These are phyloP conservation scores for Pseudorasbora parva DNA, from an alignment of 2,113 vertebrate genomes.

Conservation along the genomic window DNA sequence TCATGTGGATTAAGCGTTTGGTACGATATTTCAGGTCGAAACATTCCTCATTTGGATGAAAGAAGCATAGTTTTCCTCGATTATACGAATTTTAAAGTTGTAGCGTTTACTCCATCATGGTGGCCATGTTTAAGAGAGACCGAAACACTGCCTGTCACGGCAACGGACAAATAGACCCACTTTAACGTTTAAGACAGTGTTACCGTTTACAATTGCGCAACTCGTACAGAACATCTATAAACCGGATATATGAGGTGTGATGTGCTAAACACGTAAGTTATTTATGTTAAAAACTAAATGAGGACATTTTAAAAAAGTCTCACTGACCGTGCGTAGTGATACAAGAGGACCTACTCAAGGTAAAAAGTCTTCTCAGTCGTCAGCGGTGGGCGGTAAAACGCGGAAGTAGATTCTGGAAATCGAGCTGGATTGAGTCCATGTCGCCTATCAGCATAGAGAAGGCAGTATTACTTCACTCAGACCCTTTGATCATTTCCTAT, in stretches of 20 bases:
- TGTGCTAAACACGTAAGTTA: background rate
- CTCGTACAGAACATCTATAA: background rate
- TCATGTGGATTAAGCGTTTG: constrained; percentile 61
- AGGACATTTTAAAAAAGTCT: constrained; percentile 69
- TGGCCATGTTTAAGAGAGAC: constrained; percentile 84
- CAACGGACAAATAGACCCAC: constrained; percentile 73
- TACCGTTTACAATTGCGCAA: background rate
- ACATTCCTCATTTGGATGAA: constrained; percentile 64
- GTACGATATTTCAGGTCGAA: constrained; percentile 50
- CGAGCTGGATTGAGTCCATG: constrained; percentile 50
- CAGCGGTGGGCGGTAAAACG: constrained; percentile 61
- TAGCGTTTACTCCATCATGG: constrained; percentile 81
- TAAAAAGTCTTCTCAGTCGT: constrained; percentile 72
- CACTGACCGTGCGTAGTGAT: constrained; percentile 78
- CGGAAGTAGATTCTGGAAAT: constrained; percentile 61
- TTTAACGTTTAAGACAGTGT: background rate
- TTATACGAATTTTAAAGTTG: constrained; percentile 77
- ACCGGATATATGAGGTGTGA: background rate
- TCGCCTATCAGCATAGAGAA: background rate
- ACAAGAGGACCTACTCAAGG: constrained; percentile 62
- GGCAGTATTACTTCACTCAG: background rate
- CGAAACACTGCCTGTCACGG: constrained; percentile 79
- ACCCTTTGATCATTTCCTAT: background rate
- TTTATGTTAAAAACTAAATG: background rate
- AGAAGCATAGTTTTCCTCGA: constrained; percentile 59